Conservation (phyloP, 2,113 vertebrate genomes). For the Callaeas wilsoni region DNA sequence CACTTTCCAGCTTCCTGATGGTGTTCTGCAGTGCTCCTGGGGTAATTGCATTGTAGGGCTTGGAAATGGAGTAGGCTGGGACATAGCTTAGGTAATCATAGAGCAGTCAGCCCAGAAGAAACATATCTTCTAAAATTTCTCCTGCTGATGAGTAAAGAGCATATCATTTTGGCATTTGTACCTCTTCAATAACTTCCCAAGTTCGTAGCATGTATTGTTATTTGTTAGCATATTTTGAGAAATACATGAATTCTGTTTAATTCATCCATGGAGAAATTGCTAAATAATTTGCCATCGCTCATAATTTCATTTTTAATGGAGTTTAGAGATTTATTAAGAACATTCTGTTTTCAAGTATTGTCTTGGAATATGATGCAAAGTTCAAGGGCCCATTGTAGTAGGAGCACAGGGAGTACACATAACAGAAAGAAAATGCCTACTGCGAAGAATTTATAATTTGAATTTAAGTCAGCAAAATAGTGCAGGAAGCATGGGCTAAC, state of each 20-base stretch:
- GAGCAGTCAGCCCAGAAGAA: not conserved
- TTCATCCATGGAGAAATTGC: not conserved
- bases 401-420: accelerated
- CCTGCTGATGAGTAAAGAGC: not conserved
- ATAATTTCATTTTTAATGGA: not conserved
- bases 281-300: not conserved
- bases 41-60: not conserved
- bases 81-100: not conserved
- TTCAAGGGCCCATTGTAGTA: not conserved
- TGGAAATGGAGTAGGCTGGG: not conserved
- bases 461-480: not conserved
- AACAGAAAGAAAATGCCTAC: not conserved
- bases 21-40: not conserved
- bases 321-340: not conserved
- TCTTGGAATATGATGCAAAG: not conserved
- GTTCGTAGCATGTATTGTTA: not conserved
- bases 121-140: not conserved
- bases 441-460: not conserved
- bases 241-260: not conserved
- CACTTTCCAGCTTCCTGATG: not conserved
- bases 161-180: not conserved
- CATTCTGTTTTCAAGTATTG: not conserved
- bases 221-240: not conserved
- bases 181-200: not conserved
- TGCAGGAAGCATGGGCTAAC: not conserved